Conservation (phyloP, 2,113 vertebrate genomes). For the Balaenoptera acutorostrata region DNA sequence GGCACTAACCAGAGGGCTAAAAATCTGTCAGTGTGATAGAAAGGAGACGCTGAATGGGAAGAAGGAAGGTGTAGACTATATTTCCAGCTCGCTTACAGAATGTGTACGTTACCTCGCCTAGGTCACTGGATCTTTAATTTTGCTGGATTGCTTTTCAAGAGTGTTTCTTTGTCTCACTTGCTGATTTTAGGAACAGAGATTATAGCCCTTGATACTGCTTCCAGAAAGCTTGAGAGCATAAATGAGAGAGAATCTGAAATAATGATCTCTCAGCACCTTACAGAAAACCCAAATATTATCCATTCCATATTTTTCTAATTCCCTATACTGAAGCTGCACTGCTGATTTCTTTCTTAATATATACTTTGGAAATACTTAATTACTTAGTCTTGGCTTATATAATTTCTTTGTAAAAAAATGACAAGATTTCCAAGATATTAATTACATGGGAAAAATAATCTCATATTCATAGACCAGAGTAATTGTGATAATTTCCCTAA, state of each 20-base stretch:
- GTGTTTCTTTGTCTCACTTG: not conserved
- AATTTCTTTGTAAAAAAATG: not conserved
- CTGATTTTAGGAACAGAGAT: not conserved
- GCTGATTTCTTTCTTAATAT: not conserved
- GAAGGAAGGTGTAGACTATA: not conserved
- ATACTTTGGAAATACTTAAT: not conserved
- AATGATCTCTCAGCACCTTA: not conserved
- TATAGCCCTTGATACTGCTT: not conserved
- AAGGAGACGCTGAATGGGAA: not conserved
- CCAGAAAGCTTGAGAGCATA: not conserved
- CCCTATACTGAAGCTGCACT: no score
- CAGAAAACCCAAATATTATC: not conserved
- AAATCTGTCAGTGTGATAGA: fast-evolving
- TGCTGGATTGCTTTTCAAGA: not conserved
- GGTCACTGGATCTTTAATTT: not conserved
- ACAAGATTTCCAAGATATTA: not conserved
- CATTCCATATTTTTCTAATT: not conserved
- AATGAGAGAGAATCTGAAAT: not conserved
- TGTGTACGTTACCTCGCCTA: not conserved
- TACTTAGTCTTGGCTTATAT: not conserved
- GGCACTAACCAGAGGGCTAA: not conserved
- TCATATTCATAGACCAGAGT: not conserved
- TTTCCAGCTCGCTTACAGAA: not conserved
- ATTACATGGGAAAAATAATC: not conserved
- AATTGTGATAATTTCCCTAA: not conserved